Evolutionary conservation across 2,888 invertebrate genomes (phyloP).

Genomic region (Drosophila histrio): DNA sequence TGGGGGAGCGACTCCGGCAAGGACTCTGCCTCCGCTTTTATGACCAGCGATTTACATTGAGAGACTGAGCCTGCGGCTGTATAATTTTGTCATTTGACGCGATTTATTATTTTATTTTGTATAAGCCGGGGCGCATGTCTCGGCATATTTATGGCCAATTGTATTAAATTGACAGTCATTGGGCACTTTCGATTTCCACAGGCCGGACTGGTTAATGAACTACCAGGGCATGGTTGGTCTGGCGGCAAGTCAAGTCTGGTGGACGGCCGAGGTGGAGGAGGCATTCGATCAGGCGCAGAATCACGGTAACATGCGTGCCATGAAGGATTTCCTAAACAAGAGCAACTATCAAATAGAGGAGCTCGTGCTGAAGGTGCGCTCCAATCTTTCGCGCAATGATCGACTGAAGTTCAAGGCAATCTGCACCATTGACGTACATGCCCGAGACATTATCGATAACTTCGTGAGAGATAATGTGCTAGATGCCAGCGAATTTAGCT

Average conservation of each 20-base stretch:
- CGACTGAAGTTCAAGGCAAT: conserved; percentile 94
- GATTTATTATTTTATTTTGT: conserved; percentile 81
- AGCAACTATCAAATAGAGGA: conserved; percentile 93
- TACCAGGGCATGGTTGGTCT: conserved; percentile 95
- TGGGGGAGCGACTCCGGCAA: conserved; percentile 2
- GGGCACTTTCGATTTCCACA: conserved; percentile 81
- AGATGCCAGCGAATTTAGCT: conserved; percentile 93
- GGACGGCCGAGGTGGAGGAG: conserved; percentile 97
- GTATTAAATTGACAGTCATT: conserved; percentile 80
- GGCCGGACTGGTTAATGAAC: conserved; percentile 94
- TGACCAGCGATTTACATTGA: conserved; percentile 76
- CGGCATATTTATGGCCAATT: conserved; percentile 78
- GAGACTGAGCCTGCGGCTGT: conserved; percentile 61
- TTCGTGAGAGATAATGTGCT: conserved; percentile 92
- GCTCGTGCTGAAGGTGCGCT: conserved; percentile 89
- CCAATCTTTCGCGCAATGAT: conserved; percentile 91
- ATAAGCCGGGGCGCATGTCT: conserved; percentile 61
- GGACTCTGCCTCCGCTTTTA: conserved; percentile 62
- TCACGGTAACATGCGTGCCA: conserved; percentile 92
- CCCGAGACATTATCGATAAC: conserved; percentile 94
- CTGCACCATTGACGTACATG: conserved; percentile 95
- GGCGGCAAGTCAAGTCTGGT: conserved; percentile 96
- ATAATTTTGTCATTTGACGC: conserved; percentile 82
- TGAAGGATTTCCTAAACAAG: conserved; percentile 93
- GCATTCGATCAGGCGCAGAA: conserved; percentile 88